Evolutionary conservation across 2,797 vertebrate species (phyloP).

Genomic region (Centropyge bicolor): DNA sequence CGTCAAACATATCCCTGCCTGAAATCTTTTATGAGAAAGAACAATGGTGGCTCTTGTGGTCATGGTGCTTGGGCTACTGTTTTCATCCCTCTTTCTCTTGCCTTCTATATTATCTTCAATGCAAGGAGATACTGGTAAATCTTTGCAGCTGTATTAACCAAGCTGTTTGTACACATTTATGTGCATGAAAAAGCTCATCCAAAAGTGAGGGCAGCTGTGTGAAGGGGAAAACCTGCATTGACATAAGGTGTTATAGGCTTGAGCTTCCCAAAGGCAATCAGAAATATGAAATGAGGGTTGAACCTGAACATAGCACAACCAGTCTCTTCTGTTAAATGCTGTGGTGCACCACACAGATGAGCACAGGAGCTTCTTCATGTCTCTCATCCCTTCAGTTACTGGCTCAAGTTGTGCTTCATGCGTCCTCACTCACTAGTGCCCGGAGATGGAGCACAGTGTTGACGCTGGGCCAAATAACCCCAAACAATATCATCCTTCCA

Average conservation of each 20-base stretch:
- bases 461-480: slow-evolving; percentile 67
- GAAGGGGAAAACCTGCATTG: background rate
- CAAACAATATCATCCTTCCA: slow-evolving; percentile 75
- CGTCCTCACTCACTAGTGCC: slow-evolving; percentile 57
- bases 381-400: slow-evolving; percentile 39
- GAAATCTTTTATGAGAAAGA: slow-evolving; percentile 89
- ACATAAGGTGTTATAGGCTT: slow-evolving; percentile 4
- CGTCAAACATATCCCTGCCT: slow-evolving; percentile 73
- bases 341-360: slow-evolving; percentile 31
- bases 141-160: slow-evolving; percentile 21
- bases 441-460: slow-evolving; percentile 71
- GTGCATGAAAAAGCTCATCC: slow-evolving; percentile 9
- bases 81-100: slow-evolving; percentile 39
- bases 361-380: slow-evolving; percentile 23
- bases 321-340: slow-evolving; percentile 13
- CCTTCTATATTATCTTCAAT: slow-evolving; percentile 36
- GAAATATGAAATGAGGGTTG: background rate
- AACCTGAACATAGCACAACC: slow-evolving; percentile 28
- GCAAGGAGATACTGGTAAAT: slow-evolving; percentile 51
- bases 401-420: slow-evolving; percentile 59
- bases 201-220: slow-evolving; percentile 9
- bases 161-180: slow-evolving; percentile 38
- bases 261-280: background rate
- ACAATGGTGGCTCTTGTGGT: slow-evolving; percentile 78
- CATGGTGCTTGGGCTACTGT: slow-evolving; percentile 41